Percentiles rank a stretch among this genome's conserved stretches.
phyloP scores from a whole-genome alignment of 2,113 vertebrate species.

The Herpetotheres cachinnans region DNA sequence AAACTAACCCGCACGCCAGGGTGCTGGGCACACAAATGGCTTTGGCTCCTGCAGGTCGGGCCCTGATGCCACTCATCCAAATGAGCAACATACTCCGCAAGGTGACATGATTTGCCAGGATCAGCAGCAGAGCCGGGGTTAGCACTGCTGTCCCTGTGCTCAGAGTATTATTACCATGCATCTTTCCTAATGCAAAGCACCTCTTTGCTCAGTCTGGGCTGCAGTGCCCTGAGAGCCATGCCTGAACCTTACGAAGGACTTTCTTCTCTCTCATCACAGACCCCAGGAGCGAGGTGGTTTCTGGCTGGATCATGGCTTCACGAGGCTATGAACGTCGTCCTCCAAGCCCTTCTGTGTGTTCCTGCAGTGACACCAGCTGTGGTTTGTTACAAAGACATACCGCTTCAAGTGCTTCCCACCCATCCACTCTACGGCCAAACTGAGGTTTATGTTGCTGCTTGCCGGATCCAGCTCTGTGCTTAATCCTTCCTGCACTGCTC shows the following conservation, averaged over 20 bases:
- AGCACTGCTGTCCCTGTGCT: neutral
- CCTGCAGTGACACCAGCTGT: neutral
- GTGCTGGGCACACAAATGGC: neutral
- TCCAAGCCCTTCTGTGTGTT: neutral
- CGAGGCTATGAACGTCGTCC: neutral
- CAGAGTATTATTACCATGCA: fast-evolving
- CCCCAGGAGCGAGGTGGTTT: neutral
- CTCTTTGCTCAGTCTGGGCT: neutral
- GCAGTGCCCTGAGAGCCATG: neutral
- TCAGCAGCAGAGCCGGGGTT: neutral
- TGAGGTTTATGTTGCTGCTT: neutral
- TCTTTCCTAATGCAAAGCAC: neutral
- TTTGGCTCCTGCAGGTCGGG: fast-evolving
- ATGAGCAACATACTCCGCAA: neutral
- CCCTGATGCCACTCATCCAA: neutral
- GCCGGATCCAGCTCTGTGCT: neutral
- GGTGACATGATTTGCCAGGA: neutral
- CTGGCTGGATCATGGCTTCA: neutral
- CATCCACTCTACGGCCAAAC: neutral
- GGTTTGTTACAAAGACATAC: neutral
- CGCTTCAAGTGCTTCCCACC: neutral
- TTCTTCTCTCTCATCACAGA: neutral
- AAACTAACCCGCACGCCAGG: fast-evolving
- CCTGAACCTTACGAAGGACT: neutral
- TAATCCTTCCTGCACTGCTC: neutral